Base-by-base conservation (phyloP, 2,113 vertebrate genomes). In the Bufo bufo region DNA sequence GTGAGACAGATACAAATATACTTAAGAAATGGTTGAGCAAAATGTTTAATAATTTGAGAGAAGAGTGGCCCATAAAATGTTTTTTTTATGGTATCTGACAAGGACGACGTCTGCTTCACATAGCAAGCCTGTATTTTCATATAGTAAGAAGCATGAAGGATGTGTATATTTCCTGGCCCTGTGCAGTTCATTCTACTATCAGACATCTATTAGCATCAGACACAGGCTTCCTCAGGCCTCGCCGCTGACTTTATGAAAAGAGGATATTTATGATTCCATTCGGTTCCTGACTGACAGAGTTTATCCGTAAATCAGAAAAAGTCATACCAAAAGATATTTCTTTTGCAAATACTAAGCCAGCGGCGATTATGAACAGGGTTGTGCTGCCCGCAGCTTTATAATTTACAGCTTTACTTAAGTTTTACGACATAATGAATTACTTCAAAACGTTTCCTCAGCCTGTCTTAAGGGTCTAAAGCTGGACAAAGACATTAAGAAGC, bases 171-270 rank as follows among this genome's bases (percentile, higher is more conserved):
- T 33, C 43, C 45, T 11, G 79, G 56, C 54, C 56, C 7, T 14
- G 47, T 20, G 80, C 80, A n/a, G 43, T n/a, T 75, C 71, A 23
- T 9, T 52, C 69, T 83, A n/a, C 14, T 66, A 88, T 83, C 87
- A 83, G 49, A 88, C 80, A 77, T 88, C 87, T 83, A 77, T 88
- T 84, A 77, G 81, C 72, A 84, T 84, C 80, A 84, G 87, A 82
- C 75, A 82, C 19, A 6, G 49, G n/a, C 58, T 23, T 88, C 87
- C 71, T 54, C 56, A 6, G 81, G 87, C 87, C 80, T 61, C 52
- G 71, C 71, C 87, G 84, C 72, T 0, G 71, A 82, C 65, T 66
- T 77, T 88, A 77, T 88, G 71, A 66, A 88, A 45, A 58, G 17
- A 74, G 47, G n/a, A 88, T 77, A 88, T 84, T 88, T 88, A 88